phyloP scores from a whole-genome alignment of 2,888 invertebrate species.

The Amblyjoppa proteus region DNA sequence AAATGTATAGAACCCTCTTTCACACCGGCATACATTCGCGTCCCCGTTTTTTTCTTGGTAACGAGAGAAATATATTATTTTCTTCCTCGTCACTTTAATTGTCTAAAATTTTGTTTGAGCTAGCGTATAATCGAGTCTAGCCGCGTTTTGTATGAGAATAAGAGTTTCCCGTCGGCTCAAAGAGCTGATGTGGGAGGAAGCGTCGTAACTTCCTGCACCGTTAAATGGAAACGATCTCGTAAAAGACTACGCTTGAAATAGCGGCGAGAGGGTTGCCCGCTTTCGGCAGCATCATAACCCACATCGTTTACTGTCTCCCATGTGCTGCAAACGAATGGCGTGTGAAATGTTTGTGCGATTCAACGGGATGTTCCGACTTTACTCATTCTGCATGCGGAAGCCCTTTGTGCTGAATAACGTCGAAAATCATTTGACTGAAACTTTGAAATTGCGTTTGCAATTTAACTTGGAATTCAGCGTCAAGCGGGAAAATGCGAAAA shows the following conservation, averaged over 20 bases:
- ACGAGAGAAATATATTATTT: not conserved
- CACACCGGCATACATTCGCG: not conserved
- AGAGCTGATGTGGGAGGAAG: not conserved
- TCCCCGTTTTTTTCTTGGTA: constrained; percentile 23
- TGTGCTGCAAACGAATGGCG: constrained; percentile 42
- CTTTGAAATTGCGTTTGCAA: constrained; percentile 10
- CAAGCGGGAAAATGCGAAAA: not conserved
- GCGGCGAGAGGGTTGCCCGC: constrained; percentile 1
- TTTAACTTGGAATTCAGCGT: not conserved
- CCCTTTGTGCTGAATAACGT: not conserved
- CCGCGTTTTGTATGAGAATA: constrained; percentile 24
- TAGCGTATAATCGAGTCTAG: constrained; percentile 43
- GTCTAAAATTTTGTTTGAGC: constrained; percentile 9
- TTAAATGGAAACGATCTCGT: constrained; percentile 53
- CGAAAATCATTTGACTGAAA: constrained; percentile 16
- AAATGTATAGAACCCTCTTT: constrained; percentile 18
- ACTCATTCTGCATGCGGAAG: not conserved
- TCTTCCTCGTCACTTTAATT: not conserved
- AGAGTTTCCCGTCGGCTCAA: constrained; percentile 1
- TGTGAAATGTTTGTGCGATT: constrained; percentile 27
- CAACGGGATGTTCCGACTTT: constrained; percentile 23
- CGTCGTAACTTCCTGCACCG: constrained; percentile 24
- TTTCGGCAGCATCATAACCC: constrained; percentile 56
- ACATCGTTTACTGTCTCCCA: constrained; percentile 41
- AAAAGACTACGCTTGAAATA: constrained; percentile 53